These are phyloP conservation scores for Aplodontia rufa DNA, from an alignment of 2,113 vertebrate species.

Conservation along the genomic window DNA sequence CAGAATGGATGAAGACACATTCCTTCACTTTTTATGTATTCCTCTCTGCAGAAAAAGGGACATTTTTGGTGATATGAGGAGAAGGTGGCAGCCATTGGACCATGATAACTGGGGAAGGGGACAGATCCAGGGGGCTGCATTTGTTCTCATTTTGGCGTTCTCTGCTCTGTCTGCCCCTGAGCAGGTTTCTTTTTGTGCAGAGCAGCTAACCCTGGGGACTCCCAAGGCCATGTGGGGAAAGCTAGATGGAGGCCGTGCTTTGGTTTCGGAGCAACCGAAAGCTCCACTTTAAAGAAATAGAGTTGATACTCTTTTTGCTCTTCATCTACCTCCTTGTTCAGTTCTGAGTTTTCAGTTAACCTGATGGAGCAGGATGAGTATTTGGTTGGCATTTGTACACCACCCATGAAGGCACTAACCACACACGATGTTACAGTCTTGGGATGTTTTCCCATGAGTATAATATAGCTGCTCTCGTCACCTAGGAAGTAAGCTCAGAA, in stretches of 20 bases:
- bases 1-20: too few species aligned
- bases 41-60: not conserved
- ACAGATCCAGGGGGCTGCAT: not conserved
- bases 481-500: not conserved
- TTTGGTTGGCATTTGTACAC: not conserved
- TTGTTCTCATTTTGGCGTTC: not conserved
- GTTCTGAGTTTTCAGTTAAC: not conserved
- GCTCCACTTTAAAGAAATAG: not conserved
- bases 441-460: not conserved
- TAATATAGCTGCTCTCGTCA: not conserved
- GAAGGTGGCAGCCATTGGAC: not conserved
- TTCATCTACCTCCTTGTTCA: not conserved
- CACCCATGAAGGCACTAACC: not conserved
- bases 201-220: not conserved
- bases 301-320: not conserved
- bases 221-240: not conserved
- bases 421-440: not conserved
- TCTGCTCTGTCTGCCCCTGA: not conserved
- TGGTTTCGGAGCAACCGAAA: not conserved
- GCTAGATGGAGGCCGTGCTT: not conserved
- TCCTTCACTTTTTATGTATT: not conserved
- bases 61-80: not conserved
- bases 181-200: not conserved
- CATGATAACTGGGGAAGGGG: not conserved
- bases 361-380: not conserved